Evolutionary conservation across 64 coral and sea anemone genomes (phyloP).

Genomic region (Stichodactyla mertensii): DNA sequence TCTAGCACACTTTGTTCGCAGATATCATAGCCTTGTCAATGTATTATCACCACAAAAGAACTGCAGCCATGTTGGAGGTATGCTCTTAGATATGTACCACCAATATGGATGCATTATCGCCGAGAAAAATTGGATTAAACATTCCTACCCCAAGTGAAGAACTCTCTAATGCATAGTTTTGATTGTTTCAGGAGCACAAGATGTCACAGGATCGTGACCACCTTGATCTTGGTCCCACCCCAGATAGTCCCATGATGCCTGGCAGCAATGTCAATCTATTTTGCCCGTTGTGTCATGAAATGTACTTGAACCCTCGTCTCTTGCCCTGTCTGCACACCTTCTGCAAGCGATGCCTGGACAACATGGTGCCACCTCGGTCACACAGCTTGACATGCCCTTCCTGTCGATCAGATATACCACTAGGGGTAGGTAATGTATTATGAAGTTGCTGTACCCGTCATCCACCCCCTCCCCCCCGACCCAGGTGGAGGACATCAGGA

Average conservation of each 20-base stretch:
- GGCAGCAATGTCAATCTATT: conserved; percentile 74
- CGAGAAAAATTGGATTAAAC: not conserved
- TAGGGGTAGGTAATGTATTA: conserved; percentile 48
- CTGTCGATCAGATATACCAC: conserved; percentile 76
- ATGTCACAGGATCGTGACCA: conserved; percentile 55
- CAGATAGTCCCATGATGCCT: conserved; percentile 58
- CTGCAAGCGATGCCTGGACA: conserved; percentile 88
- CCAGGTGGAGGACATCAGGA: too few relatives aligned
- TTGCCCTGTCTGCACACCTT: conserved; percentile 96
- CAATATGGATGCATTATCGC: not conserved
- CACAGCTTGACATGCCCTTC: conserved; percentile 78
- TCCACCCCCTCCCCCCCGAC: too few relatives aligned
- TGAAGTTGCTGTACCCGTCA: too few relatives aligned
- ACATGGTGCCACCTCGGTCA: conserved; percentile 78
- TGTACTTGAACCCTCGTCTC: conserved; percentile 78
- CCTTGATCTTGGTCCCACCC: conserved; percentile 37
- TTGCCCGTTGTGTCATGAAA: conserved; percentile 86
- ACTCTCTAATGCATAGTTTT: not conserved
- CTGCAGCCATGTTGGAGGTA: too few relatives aligned
- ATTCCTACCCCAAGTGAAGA: not conserved
- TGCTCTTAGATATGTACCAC: not conserved
- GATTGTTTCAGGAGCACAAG: conserved; percentile 50
- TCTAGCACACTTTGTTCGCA: too few relatives aligned
- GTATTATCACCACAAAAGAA: too few relatives aligned
- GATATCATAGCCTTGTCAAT: not conserved